Base-by-base conservation (phyloP, 1,140 invertebrate species). In the Ganaspis sp. region DNA sequence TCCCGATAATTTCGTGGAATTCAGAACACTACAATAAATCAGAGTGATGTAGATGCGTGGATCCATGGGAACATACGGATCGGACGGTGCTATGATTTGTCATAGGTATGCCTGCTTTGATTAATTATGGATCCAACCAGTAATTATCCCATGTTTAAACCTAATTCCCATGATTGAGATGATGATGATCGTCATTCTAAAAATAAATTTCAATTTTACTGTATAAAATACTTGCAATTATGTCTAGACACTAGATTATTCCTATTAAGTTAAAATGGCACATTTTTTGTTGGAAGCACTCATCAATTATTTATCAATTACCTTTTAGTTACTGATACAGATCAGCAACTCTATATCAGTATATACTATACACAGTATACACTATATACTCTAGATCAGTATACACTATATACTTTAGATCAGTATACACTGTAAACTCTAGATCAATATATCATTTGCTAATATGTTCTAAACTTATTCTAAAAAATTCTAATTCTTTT, bases 1-100 rank as follows among this genome's bases (percentile, higher is more conserved):
- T 86, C 85, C 83, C 79, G 78, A 87, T 87, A 86, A 89, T 88
- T 87, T 83, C 80, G 70, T 75, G 70, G 82, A 87, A 89, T 87
- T 78, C 72, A 76, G 81, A 81, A 74, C 83, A 74, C 29, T 69
- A 17, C 78, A 74, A 87, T 89, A 88, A 90, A 90, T 89, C 86
- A 87, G 73, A 74, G 78, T 81, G 81, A 84, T 83, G 78, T 83
- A 84, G 80, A 85, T 84, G 82, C 77, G 54, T 75, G 69, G 45
- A 69, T 78, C 69, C 83, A 85, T 88, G 88, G 84, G 85, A 88
- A 87, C 85, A 79, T 80, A 45, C 29, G 64, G 9, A 21, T 19
- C 49, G 19, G 73, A 71, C 49, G 69, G 70, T 49, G 64, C 74
- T 70, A 80, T 83, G 86, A 89, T 89, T 87, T 89, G 88, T 89